A percentile compares a stretch with the other conserved stretches of the same genome.
Evolutionary conservation across 2,113 vertebrate species (phyloP).

Genomic region (Tetrao urogallus): DNA sequence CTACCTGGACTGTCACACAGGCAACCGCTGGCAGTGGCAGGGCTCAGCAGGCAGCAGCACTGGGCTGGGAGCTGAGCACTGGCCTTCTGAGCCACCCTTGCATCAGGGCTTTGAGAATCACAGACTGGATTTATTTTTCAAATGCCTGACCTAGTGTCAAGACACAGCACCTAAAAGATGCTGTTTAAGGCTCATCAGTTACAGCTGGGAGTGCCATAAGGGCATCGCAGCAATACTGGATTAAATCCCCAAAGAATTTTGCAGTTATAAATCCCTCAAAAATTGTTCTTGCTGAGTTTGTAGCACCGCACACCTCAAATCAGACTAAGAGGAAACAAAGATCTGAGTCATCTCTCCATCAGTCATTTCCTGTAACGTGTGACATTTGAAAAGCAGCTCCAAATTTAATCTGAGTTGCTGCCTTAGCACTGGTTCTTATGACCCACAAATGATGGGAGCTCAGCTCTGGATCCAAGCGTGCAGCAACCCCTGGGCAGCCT

Average conservation of each 20-base stretch:
- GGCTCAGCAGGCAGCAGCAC: not conserved
- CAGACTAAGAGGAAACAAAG: not conserved
- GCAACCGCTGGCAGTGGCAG: not conserved
- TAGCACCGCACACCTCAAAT: not conserved
- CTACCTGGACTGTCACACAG: not conserved
- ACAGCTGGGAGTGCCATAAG: not conserved
- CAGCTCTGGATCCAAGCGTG: not conserved
- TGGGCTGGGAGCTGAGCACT: too few relatives aligned
- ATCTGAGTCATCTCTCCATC: rapidly evolving
- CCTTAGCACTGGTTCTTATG: not conserved
- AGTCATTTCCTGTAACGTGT: not conserved
- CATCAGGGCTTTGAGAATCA: not conserved
- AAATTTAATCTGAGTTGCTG: not conserved
- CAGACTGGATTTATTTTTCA: not conserved
- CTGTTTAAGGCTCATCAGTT: not conserved
- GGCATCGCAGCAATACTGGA: not conserved
- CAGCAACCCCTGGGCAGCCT: not conserved
- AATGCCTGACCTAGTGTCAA: not conserved
- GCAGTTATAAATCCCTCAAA: not conserved
- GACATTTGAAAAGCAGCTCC: not conserved
- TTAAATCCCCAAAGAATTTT: not conserved
- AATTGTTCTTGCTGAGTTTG: not conserved
- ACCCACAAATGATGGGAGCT: not conserved
- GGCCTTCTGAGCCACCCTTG: too few relatives aligned
- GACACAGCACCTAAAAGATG: not conserved